Conservation (phyloP, 2,888 invertebrate species). For the Thymelicus acteon region DNA sequence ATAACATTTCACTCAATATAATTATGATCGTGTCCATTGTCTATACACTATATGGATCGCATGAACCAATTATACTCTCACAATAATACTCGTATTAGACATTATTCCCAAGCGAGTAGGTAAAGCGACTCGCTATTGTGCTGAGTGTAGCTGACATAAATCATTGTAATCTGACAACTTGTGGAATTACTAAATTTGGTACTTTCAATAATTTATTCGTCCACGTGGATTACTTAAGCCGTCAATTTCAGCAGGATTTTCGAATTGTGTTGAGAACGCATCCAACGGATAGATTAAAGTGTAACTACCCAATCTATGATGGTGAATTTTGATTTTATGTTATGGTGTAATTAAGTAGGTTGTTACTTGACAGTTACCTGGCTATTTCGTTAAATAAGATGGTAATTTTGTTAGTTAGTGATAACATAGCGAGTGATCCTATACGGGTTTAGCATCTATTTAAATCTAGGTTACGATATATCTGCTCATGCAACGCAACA, state of each 20-base stretch:
- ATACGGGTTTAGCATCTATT: no score
- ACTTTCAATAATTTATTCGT: constrained; percentile 9
- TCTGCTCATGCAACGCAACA: no score
- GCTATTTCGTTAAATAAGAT: no score
- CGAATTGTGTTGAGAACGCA: constrained; percentile 6
- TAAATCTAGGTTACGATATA: no score
- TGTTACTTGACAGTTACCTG: no score
- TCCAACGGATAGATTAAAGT: neutral
- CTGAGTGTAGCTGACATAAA: constrained; percentile 5
- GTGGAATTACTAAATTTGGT: constrained; percentile 8
- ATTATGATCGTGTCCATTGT: constrained; percentile 13
- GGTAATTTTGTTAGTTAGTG: no score
- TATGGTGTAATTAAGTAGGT: neutral
- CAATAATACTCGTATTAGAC: constrained; percentile 23
- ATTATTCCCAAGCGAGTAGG: constrained; percentile 1
- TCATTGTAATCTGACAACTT: constrained; percentile 19
- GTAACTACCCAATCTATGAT: neutral
- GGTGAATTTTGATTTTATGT: neutral
- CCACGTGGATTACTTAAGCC: constrained; percentile 1
- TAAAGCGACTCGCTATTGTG: neutral
- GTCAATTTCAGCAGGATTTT: constrained; percentile 3
- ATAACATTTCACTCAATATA: constrained; percentile 20
- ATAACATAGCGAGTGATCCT: no score
- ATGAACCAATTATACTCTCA: constrained; percentile 20
- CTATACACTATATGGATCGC: constrained; percentile 11